Conservation (phyloP, 2,797 vertebrate genomes). For the Rhinoraja longicauda region DNA sequence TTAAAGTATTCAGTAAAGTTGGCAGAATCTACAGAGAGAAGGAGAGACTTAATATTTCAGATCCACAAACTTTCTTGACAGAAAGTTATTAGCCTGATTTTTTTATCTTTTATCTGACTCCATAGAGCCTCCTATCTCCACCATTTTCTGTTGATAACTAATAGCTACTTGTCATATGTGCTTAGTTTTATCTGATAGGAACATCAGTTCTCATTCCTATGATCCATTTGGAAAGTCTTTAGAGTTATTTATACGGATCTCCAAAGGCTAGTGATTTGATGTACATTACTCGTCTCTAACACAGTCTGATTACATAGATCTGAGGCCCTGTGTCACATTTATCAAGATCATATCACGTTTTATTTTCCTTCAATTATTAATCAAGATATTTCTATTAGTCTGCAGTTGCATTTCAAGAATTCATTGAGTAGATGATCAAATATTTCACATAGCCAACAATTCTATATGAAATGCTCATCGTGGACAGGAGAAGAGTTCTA, state of each 20-base stretch:
- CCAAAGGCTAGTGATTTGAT: neutral
- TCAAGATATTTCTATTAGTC: neutral
- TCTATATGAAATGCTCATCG: neutral
- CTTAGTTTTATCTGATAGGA: neutral
- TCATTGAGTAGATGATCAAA: neutral
- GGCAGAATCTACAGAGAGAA: no score
- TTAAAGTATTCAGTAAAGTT: no score
- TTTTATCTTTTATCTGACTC: neutral
- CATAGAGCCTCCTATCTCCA: neutral
- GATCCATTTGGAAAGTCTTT: neutral
- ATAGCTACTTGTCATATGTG: neutral
- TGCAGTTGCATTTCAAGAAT: neutral
- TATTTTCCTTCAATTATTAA: constrained; percentile 3
- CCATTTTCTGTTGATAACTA: neutral
- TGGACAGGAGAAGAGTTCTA: neutral
- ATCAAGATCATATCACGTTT: neutral
- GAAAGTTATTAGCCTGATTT: neutral
- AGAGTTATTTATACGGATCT: neutral
- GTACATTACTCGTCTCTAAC: neutral
- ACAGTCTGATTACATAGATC: neutral
- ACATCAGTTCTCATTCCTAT: neutral
- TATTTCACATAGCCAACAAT: neutral
- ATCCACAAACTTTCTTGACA: no score
- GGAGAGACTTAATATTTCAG: no score
- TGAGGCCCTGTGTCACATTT: neutral